Evolutionary conservation across 1,140 invertebrate species (phyloP).

Genomic region (Aphaenogaster rudis): DNA sequence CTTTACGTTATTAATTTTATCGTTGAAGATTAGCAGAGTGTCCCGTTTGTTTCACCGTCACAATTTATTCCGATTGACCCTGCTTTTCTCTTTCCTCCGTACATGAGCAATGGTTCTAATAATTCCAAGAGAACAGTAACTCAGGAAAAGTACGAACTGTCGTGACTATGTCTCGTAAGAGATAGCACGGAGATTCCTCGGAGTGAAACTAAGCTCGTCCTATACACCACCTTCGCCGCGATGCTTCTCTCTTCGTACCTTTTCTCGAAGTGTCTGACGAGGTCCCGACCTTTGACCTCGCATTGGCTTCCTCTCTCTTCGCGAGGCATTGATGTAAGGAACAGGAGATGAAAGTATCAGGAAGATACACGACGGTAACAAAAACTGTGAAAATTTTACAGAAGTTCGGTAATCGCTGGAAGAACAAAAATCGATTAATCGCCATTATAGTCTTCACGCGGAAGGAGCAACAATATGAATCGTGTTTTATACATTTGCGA

Average conservation of each 20-base stretch:
- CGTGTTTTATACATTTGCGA: conserved; percentile 42
- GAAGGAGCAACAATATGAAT: neutral
- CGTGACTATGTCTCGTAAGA: conserved; percentile 57
- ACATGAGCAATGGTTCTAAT: conserved; percentile 44
- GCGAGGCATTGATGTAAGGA: conserved; percentile 27
- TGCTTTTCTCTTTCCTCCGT: neutral
- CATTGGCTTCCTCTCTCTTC: conserved; percentile 33
- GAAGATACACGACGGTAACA: neutral
- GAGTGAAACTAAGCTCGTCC: conserved; percentile 55
- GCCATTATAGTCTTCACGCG: conserved; percentile 10
- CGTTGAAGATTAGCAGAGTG: neutral
- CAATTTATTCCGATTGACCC: conserved; percentile 26
- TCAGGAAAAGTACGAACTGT: conserved; percentile 42
- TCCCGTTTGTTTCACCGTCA: neutral
- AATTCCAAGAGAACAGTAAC: conserved; percentile 46
- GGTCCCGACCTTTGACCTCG: conserved; percentile 51
- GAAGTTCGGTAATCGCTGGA: neutral
- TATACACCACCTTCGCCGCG: conserved; percentile 27
- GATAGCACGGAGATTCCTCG: conserved; percentile 35
- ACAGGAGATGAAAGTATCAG: conserved; percentile 4
- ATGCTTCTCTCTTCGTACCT: conserved; percentile 17
- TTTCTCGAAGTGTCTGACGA: conserved; percentile 42
- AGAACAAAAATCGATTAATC: conserved; percentile 1
- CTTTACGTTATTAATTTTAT: neutral
- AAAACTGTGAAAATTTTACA: neutral